A percentile compares a stretch with the other conserved stretches of the same genome.
These are phyloP conservation scores for Eunapius fragilis DNA, from an alignment of 37 sponge, comb jelly and placozoan genomes.

Conservation along the genomic window DNA sequence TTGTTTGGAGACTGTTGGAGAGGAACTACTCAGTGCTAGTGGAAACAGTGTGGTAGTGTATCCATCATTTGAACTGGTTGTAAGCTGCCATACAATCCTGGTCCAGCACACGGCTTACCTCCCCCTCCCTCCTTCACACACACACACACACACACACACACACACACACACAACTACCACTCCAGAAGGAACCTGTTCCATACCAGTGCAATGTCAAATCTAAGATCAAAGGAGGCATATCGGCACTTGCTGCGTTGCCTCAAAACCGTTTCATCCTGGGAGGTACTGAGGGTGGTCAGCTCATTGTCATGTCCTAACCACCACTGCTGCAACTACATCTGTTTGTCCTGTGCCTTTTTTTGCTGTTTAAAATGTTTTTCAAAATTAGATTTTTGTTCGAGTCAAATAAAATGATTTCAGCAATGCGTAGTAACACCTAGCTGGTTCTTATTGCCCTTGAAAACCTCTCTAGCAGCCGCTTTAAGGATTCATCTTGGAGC, in stretches of 20 bases:
- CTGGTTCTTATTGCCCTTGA: conserved; percentile 59
- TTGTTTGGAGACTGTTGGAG: conserved; percentile 64
- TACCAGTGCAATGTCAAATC: neutral
- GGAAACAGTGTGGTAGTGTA: conserved; percentile 54
- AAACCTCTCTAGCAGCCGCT: conserved; percentile 52
- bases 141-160: too few species aligned
- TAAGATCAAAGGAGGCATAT: conserved; percentile 30
- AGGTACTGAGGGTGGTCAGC: conserved; percentile 70
- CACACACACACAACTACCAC: too few species aligned
- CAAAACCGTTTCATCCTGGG: conserved; percentile 64
- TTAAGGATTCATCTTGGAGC: conserved; percentile 28
- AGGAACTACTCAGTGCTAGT: conserved; percentile 60
- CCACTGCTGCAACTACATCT: neutral
- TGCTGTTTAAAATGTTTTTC: neutral
- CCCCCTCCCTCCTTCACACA: neutral
- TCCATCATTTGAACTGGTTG: conserved; percentile 40
- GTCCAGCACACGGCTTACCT: neutral
- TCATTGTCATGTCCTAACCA: conserved; percentile 67
- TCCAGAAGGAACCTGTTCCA: conserved; percentile 1
- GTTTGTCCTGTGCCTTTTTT: neutral
- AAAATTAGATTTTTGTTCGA: neutral
- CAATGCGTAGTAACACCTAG: neutral
- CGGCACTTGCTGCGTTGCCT: conserved; percentile 46
- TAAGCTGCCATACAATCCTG: conserved; percentile 16
- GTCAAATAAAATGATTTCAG: neutral